Percentiles rank a stretch among this genome's conserved stretches.
These are phyloP conservation scores for Otus sunia DNA, from an alignment of 2,113 vertebrate genomes.

Conservation along the genomic window DNA sequence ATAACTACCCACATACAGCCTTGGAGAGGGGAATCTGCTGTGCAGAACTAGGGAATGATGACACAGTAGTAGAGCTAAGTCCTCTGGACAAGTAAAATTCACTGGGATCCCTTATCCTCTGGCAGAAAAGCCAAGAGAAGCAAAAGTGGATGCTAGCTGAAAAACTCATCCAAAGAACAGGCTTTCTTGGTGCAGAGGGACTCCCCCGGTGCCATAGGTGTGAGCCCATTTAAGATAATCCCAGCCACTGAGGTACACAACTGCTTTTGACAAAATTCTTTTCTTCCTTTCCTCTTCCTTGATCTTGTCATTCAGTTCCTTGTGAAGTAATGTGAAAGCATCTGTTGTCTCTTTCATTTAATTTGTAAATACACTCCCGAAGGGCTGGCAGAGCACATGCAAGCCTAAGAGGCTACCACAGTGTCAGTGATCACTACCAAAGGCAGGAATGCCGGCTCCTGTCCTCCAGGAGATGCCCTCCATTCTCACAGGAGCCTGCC, in stretches of 20 bases:
- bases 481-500: not conserved
- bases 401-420: not conserved
- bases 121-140: not conserved
- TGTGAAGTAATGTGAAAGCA: slow-evolving; percentile 10
- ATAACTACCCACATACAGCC: not conserved
- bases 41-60: not conserved
- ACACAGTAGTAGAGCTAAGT: not conserved
- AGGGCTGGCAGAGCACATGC: not conserved
- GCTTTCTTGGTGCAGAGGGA: not conserved
- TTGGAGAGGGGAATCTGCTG: not conserved
- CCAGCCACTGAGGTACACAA: not conserved
- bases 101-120: not conserved
- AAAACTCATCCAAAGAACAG: not conserved
- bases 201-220: no score
- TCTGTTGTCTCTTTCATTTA: slow-evolving; percentile 11
- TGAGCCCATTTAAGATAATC: not conserved
- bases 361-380: not conserved
- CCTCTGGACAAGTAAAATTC: not conserved
- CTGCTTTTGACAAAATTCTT: not conserved
- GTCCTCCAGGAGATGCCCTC: not conserved
- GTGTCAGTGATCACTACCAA: not conserved
- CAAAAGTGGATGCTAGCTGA: not conserved
- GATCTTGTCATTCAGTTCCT: not conserved
- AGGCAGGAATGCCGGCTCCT: not conserved
- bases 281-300: not conserved